Conservation (phyloP, 2,113 vertebrate genomes). For the Podarcis raffonei region DNA sequence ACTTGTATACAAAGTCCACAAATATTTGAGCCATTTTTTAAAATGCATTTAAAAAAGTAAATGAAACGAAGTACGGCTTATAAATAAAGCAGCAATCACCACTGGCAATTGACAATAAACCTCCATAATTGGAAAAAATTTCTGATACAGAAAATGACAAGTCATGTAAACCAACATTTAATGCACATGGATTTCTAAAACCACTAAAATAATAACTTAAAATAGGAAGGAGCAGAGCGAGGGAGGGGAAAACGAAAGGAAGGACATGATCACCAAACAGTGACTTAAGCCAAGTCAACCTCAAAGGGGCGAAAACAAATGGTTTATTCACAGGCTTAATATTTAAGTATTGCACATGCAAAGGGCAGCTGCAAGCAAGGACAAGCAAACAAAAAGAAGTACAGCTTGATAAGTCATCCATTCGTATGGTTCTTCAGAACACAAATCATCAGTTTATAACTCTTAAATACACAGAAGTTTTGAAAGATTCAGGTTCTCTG, state of each 20-base stretch:
- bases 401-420: constrained; percentile 64
- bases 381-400: constrained; percentile 69
- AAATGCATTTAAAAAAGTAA: constrained; percentile 64
- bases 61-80: constrained; percentile 64
- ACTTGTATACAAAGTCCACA: constrained; percentile 75
- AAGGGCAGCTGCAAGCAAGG: constrained; percentile 74
- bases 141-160: constrained; percentile 84
- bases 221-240: constrained; percentile 62
- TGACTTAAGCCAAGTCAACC: constrained; percentile 69
- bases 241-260: constrained; percentile 48
- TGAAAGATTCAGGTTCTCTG: constrained; percentile 67
- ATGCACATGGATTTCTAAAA: constrained; percentile 73
- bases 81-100: constrained; percentile 76
- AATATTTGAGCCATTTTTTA: constrained; percentile 69
- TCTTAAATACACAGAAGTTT: constrained; percentile 71
- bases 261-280: constrained; percentile 64
- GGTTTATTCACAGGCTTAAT: constrained; percentile 70
- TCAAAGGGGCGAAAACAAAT: constrained; percentile 63
- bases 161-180: constrained; percentile 76
- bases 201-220: constrained; percentile 74
- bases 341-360: constrained; percentile 75
- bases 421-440: constrained; percentile 64
- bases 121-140: constrained; percentile 73
- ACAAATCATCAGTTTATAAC: constrained; percentile 62
- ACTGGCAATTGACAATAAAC: constrained; percentile 76